These are phyloP conservation scores for Lacerta agilis DNA, from an alignment of 2,797 vertebrate genomes.

Conservation along the genomic window DNA sequence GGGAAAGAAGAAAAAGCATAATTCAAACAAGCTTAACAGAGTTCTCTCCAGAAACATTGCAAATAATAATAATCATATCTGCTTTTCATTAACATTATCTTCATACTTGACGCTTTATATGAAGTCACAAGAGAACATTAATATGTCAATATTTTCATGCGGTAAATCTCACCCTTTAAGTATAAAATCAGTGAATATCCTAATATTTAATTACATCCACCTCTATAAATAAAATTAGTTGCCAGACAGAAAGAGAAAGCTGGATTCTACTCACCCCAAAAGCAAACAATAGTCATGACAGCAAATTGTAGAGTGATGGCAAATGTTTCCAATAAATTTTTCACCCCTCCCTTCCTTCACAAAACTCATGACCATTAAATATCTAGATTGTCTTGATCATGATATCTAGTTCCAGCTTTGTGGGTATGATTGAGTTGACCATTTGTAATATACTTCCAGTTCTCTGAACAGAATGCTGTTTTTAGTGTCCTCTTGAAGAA, in stretches of 20 bases:
- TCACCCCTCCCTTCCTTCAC: slow-evolving; percentile 29
- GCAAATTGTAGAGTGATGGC: slow-evolving; percentile 35
- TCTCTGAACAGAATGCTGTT: slow-evolving; percentile 41
- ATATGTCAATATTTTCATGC: slow-evolving; percentile 53
- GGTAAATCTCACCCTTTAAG: slow-evolving; percentile 49
- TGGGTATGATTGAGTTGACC: slow-evolving; percentile 29
- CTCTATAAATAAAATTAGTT: slow-evolving; percentile 32
- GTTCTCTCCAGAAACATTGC: slow-evolving; percentile 38
- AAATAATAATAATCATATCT: slow-evolving; percentile 24
- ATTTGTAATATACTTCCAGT: slow-evolving; percentile 47
- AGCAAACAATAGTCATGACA: slow-evolving; percentile 25
- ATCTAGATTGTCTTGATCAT: slow-evolving; percentile 52
- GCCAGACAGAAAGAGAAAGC: background rate
- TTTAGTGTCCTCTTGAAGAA: background rate
- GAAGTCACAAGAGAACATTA: slow-evolving; percentile 54
- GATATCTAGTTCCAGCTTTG: slow-evolving; percentile 68
- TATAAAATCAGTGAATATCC: slow-evolving; percentile 33
- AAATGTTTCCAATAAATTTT: slow-evolving; percentile 65
- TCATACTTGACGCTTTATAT: slow-evolving; percentile 27
- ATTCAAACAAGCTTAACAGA: slow-evolving; percentile 25
- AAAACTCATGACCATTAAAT: slow-evolving; percentile 57
- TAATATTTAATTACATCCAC: slow-evolving; percentile 19
- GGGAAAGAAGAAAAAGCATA: slow-evolving; percentile 29
- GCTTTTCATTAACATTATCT: slow-evolving; percentile 49
- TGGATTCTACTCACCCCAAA: background rate